These are phyloP conservation scores for Drosophila eohydei DNA, from an alignment of 2,888 invertebrate species.

Conservation along the genomic window DNA sequence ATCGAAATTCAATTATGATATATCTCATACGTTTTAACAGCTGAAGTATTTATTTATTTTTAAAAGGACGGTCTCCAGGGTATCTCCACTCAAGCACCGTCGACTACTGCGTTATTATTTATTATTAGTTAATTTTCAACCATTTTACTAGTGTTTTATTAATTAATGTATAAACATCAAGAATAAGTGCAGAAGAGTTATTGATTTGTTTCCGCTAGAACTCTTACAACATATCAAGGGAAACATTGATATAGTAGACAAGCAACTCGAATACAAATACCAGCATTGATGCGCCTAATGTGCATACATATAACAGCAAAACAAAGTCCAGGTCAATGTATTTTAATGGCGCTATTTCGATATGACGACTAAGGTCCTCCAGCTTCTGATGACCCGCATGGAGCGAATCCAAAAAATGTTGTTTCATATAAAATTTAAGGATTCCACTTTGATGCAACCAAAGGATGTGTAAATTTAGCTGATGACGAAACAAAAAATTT, in stretches of 20 bases:
- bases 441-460: conserved; percentile 38
- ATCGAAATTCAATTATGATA: too few species aligned
- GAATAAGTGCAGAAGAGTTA: too few species aligned
- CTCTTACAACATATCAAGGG: conserved; percentile 28
- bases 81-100: too few species aligned
- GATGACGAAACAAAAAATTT: conserved; percentile 37
- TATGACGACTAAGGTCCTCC: conserved; percentile 19
- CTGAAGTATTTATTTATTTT: too few species aligned
- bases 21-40: too few species aligned
- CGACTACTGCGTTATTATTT: too few species aligned
- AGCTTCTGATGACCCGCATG: conserved; percentile 13
- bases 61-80: too few species aligned
- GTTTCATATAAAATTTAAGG: background rate
- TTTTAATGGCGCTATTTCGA: conserved; percentile 8
- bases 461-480: conserved; percentile 6
- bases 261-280: conserved; percentile 43
- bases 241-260: conserved; percentile 33
- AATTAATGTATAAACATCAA: background rate
- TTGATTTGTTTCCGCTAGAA: too few species aligned
- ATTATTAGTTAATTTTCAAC: background rate
- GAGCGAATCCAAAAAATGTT: conserved; percentile 29
- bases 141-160: background rate
- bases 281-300: background rate
- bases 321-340: conserved; percentile 33
- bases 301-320: conserved; percentile 10